Percentiles rank a stretch among this genome's conserved stretches.
These are phyloP conservation scores for Microtus pennsylvanicus DNA, from an alignment of 2,113 vertebrate genomes.

Conservation along the genomic window DNA sequence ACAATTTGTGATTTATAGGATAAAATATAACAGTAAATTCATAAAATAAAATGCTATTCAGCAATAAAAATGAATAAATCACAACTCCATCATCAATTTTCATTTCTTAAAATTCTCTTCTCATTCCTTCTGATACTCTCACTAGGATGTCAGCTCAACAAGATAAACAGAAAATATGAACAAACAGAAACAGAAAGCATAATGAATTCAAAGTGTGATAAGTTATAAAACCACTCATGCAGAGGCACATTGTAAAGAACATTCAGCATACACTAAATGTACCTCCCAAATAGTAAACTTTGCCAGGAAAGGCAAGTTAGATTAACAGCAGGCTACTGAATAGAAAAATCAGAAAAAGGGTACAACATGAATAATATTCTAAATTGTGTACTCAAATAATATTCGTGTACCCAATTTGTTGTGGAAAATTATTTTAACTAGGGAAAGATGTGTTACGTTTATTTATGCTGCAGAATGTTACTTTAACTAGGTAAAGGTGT, in stretches of 20 bases:
- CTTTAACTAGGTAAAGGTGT: not conserved
- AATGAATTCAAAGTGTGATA: constrained; percentile 20
- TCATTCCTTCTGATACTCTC: constrained; percentile 4
- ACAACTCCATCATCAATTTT: not conserved
- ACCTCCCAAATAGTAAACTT: not conserved
- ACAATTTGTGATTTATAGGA: constrained; percentile 8
- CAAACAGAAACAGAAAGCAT: not conserved
- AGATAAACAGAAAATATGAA: constrained; percentile 31
- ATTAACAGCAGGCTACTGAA: not conserved
- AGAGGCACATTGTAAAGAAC: not conserved
- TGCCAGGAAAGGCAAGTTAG: not conserved
- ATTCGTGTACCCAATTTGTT: not conserved
- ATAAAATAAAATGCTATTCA: constrained; percentile 32
- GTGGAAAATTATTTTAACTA: not conserved
- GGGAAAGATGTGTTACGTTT: not conserved
- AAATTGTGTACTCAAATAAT: not conserved
- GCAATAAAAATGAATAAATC: constrained; percentile 33
- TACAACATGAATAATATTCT: not conserved
- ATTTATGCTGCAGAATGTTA: not conserved
- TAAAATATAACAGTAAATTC: constrained; percentile 14
- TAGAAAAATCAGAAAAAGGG: not conserved
- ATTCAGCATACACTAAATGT: not conserved
- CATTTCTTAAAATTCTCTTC: constrained; percentile 26
- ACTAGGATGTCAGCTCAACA: constrained; percentile 31
- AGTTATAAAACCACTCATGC: not conserved